Base-by-base conservation (phyloP, 2,113 vertebrate species). In the Verasper variegatus region DNA sequence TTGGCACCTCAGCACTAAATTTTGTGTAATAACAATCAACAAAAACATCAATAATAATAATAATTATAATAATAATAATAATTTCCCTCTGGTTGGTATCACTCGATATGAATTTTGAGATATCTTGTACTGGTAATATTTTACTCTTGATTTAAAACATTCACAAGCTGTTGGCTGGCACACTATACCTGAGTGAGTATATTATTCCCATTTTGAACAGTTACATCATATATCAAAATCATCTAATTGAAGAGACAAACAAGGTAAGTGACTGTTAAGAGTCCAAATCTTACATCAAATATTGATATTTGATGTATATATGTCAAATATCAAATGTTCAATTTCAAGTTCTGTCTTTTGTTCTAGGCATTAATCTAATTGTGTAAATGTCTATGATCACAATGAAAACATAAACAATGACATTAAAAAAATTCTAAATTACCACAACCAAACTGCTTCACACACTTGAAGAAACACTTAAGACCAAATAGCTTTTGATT, bases 111-210 rank as follows among this genome's bases (percentile, higher is more conserved):
- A 95, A 96, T 88, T 95, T 93, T 93, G 85, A 92, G 90, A 94
- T 95, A 93, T 91, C 91, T 89, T 88, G 80, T 84, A 67, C 81
- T 91, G 82, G 67, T 91, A 68, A 84, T 95, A 94, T 92, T 94
- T 95, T 92, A 95, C 95, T 95, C 95, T 95, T 95, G 95, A 96
- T 97, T 96, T 94, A 96, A 98, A 97, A 98, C 97, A 99, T 99
- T 98, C 98, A 98, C 96, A 96, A 97, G 97, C 96, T 98, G 97
- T 98, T 98, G 96, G 96, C 97, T 97, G 96, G 95, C 96, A 97
- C 97, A 96, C 96, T 96, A 97, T 98, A 99, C 98, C 98, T 99
- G 98, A 99, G 97, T 97, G 96, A 99, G 96, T 97, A 96, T 96
- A 91, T 90, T 96, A 96, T 96, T 96, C 95, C 96, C 96, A 95